Evolutionary conservation across 1,140 invertebrate species (phyloP).

Genomic region (Bombyx mandarina): DNA sequence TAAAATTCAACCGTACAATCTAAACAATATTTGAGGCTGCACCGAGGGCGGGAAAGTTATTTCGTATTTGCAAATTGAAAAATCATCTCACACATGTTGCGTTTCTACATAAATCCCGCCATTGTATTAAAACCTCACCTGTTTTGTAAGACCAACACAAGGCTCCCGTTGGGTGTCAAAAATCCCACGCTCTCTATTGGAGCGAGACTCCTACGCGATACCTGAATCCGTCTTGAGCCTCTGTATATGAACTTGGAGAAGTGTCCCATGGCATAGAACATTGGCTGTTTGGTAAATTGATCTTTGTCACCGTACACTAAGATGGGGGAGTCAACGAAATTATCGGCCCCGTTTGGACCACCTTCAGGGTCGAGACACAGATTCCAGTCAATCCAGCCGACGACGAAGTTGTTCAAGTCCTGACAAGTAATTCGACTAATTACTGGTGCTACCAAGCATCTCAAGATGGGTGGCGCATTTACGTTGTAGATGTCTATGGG

Average conservation of each 20-base stretch:
- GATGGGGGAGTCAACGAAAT: conserved; percentile 84
- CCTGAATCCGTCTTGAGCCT: conserved; percentile 71
- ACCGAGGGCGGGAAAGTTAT: too few species aligned
- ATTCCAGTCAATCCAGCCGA: conserved; percentile 94
- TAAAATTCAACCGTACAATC: too few species aligned
- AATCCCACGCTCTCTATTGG: conserved; percentile 49
- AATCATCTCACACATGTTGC: too few species aligned
- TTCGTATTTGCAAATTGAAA: too few species aligned
- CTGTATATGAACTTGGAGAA: conserved; percentile 87
- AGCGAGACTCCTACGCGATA: conserved; percentile 23
- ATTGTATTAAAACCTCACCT: conserved; percentile 16
- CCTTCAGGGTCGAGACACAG: conserved; percentile 82
- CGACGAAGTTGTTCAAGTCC: conserved; percentile 80
- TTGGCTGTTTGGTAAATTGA: conserved; percentile 91
- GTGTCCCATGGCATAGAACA: conserved; percentile 90
- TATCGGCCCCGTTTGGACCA: conserved; percentile 86
- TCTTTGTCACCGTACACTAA: conserved; percentile 76
- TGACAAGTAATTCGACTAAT: conserved; percentile 29
- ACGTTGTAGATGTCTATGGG: too few species aligned
- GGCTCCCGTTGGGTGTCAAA: conserved; percentile 35
- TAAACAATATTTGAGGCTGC: too few species aligned
- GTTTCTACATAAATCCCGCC: too few species aligned
- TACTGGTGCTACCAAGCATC: too few species aligned
- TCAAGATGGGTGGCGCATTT: too few species aligned
- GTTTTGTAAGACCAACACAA: conserved; percentile 51